Evolutionary conservation across 2,113 vertebrate genomes (phyloP).

Genomic region (Tyto alba): DNA sequence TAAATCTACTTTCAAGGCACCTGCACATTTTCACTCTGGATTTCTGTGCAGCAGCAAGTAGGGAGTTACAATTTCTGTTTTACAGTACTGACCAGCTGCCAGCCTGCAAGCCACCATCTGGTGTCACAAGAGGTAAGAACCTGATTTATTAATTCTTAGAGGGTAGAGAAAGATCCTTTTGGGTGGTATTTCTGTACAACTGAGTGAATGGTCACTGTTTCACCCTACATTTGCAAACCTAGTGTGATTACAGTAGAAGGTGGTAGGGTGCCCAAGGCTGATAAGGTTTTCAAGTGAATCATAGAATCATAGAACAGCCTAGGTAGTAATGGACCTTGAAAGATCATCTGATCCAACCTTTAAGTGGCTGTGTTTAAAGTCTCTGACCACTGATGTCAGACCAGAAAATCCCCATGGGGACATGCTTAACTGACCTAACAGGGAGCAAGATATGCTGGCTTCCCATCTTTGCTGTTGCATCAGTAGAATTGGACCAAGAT

Average conservation of each 20-base stretch:
- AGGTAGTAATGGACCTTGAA: not conserved
- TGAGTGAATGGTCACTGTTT: not conserved
- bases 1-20: not conserved
- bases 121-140: constrained; percentile 67
- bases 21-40: not conserved
- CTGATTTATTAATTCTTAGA: constrained; percentile 7
- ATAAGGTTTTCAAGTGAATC: not conserved
- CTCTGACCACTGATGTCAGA: not conserved
- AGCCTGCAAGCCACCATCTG: constrained; percentile 16
- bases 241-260: not conserved
- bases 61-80: constrained; percentile 28
- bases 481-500: not conserved
- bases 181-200: not conserved
- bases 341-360: not conserved
- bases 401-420: not conserved
- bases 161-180: not conserved
- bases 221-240: not conserved
- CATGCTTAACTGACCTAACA: not conserved
- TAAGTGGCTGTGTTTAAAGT: not conserved
- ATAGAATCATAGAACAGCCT: not conserved
- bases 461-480: not conserved
- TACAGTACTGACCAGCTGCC: constrained; percentile 35
- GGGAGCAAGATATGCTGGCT: not conserved
- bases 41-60: not conserved
- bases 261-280: not conserved